phyloP scores from a whole-genome alignment of 2,888 invertebrate species.

The Corbicula japonica region DNA sequence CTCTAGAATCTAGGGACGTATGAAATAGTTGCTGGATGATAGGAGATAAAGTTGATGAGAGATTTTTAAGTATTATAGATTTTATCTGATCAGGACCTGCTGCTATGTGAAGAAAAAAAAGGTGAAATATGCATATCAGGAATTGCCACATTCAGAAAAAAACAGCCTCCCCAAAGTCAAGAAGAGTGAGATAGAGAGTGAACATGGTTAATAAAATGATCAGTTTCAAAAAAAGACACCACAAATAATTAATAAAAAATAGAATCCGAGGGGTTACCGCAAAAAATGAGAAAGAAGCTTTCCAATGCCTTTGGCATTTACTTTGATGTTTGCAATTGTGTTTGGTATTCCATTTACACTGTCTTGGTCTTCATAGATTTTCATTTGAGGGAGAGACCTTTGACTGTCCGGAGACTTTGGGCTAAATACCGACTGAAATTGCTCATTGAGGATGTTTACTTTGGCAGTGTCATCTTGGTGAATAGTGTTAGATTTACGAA shows the following conservation, averaged over 20 bases:
- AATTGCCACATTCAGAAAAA: too few relatives aligned
- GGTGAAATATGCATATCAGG: too few relatives aligned
- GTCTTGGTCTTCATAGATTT: slow-evolving; percentile 19
- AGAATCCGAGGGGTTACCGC: too few relatives aligned
- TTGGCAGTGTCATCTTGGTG: slow-evolving; percentile 28
- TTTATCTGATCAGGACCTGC: slow-evolving; percentile 10
- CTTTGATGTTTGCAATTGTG: slow-evolving; percentile 9
- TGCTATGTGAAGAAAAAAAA: not conserved
- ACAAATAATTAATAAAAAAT: too few relatives aligned
- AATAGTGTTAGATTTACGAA: slow-evolving; percentile 25
- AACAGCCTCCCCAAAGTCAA: too few relatives aligned
- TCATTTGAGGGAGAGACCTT: slow-evolving; percentile 40
- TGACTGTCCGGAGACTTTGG: slow-evolving; percentile 41
- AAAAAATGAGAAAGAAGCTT: too few relatives aligned
- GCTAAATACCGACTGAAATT: slow-evolving; percentile 50
- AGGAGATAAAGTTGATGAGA: not conserved
- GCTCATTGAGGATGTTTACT: slow-evolving; percentile 40
- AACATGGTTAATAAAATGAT: too few relatives aligned
- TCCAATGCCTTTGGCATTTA: slow-evolving; percentile 7
- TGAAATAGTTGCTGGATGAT: not conserved
- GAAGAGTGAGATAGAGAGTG: too few relatives aligned
- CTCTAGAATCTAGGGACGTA: not conserved
- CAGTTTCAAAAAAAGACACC: too few relatives aligned
- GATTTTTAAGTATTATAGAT: slow-evolving; percentile 8
- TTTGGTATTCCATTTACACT: slow-evolving; percentile 16